These are phyloP conservation scores for Drosophila monieri DNA, from an alignment of 2,888 invertebrate species.

Conservation along the genomic window DNA sequence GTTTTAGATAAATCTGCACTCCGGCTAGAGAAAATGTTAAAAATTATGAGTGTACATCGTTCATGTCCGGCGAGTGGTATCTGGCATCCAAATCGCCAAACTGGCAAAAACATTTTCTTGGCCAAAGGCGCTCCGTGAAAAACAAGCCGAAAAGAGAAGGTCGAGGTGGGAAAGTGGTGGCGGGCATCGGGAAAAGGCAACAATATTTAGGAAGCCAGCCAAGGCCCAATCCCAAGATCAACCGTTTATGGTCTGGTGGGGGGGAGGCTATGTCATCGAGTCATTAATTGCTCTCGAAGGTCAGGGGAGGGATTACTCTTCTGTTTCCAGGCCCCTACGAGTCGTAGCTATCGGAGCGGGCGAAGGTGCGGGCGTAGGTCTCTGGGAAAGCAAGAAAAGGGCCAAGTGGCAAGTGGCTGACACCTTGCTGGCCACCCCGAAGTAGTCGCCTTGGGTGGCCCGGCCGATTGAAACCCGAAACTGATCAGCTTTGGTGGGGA, in stretches of 20 bases:
- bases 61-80: slow-evolving; percentile 45
- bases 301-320: slow-evolving; percentile 21
- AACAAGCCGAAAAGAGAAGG: slow-evolving; percentile 28
- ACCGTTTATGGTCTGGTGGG: no score
- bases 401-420: slow-evolving; percentile 7
- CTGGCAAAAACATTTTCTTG: slow-evolving; percentile 46
- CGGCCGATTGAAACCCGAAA: no score
- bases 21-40: slow-evolving; percentile 36
- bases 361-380: slow-evolving; percentile 28
- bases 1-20: slow-evolving; percentile 56
- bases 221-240: slow-evolving; percentile 13
- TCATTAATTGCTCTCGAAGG: slow-evolving; percentile 47
- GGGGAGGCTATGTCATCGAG: no score
- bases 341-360: no score
- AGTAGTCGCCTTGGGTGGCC: background rate
- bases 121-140: slow-evolving; percentile 26
- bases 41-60: slow-evolving; percentile 52
- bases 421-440: slow-evolving; percentile 33
- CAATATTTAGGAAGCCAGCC: background rate
- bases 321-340: no score
- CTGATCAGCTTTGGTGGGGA: no score
- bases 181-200: background rate
- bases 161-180: slow-evolving; percentile 31
- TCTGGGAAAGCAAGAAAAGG: background rate
- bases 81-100: slow-evolving; percentile 47